These are phyloP conservation scores for Luidia sarsii DNA, from an alignment of 53 echinoderm and acorn worm genomes.

Conservation along the genomic window DNA sequence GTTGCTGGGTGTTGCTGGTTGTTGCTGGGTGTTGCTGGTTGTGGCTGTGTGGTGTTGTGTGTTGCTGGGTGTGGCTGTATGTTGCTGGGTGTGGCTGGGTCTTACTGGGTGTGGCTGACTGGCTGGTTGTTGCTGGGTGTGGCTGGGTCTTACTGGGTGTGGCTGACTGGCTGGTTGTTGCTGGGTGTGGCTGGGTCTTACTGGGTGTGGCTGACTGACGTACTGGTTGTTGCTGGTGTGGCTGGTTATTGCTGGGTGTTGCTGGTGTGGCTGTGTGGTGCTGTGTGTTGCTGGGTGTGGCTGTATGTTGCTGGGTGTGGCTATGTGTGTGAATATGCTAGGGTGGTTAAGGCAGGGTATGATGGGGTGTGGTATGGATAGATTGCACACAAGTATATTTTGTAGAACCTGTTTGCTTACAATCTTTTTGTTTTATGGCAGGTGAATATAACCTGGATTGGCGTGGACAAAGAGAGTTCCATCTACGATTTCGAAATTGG, in stretches of 20 bases:
- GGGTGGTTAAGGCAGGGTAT: too few relatives aligned
- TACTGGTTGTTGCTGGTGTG: background rate
- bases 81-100: background rate
- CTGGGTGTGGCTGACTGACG: background rate
- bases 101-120: background rate
- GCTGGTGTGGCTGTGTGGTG: background rate
- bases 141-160: background rate
- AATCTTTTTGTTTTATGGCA: background rate
- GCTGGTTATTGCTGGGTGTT: background rate
- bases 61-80: background rate
- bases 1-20: background rate
- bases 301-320: background rate
- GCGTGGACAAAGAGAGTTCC: slow-evolving; percentile 33
- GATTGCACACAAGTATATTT: too few relatives aligned
- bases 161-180: background rate
- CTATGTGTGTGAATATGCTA: too few relatives aligned
- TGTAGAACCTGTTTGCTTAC: too few relatives aligned
- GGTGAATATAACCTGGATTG: slow-evolving; percentile 45
- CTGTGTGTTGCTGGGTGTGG: background rate
- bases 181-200: background rate
- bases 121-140: background rate
- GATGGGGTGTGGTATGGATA: too few relatives aligned
- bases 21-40: background rate
- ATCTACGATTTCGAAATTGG: slow-evolving; percentile 59
- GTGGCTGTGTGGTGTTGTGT: background rate